phyloP scores from a whole-genome alignment of 2,113 vertebrate species.

The Polyodon spathula region DNA sequence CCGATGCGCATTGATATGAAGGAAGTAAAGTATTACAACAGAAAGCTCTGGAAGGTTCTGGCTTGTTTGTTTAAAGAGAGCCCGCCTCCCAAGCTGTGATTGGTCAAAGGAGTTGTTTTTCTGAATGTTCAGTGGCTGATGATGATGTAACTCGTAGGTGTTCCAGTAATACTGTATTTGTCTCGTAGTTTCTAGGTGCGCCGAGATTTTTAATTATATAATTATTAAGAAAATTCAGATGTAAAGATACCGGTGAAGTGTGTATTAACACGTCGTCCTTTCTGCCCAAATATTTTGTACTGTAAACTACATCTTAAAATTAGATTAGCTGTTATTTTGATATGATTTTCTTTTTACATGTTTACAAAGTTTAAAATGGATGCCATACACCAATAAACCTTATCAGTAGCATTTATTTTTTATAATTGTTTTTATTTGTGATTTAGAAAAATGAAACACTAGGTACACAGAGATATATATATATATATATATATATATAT shows the following conservation, averaged over 20 bases:
- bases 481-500: no score
- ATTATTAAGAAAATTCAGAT: no score
- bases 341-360: neutral
- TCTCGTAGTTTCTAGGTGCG: neutral
- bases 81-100: conserved; percentile 31
- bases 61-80: conserved; percentile 32
- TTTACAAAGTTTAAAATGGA: neutral
- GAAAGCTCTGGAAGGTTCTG: conserved; percentile 36
- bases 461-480: no score
- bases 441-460: no score
- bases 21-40: neutral
- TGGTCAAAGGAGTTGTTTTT: conserved; percentile 47
- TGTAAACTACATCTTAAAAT: no score
- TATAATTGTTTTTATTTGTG: no score
- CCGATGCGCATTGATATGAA: conserved; percentile 16
- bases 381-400: no score
- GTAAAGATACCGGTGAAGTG: no score
- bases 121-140: conserved; percentile 1
- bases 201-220: neutral
- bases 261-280: no score
- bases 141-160: conserved; percentile 19
- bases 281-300: no score
- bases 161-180: neutral
- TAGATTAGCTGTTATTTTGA: no score
- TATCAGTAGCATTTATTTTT: no score